Conservation (phyloP, 2,888 invertebrate species). For the Drosophila trichaetosa region DNA sequence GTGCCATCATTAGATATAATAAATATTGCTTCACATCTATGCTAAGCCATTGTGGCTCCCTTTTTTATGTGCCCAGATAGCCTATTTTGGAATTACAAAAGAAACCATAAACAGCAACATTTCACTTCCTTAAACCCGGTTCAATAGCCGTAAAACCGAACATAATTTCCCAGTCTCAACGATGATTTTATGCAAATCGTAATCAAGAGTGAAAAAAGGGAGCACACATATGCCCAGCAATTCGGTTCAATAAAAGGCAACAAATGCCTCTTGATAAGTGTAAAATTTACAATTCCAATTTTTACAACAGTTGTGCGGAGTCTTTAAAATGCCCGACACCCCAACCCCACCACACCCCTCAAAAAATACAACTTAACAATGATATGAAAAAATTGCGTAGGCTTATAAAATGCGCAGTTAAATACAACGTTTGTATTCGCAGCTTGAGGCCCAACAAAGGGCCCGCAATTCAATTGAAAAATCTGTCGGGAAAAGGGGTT, state of each 20-base stretch:
- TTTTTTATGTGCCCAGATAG: slow-evolving; percentile 10
- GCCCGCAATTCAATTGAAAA: slow-evolving; percentile 47
- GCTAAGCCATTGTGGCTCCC: slow-evolving; percentile 10
- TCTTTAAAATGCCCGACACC: slow-evolving; percentile 45
- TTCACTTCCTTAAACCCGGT: slow-evolving; percentile 57
- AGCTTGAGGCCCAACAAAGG: slow-evolving; percentile 40
- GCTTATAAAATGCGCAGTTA: slow-evolving; percentile 51
- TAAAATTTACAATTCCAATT: slow-evolving; percentile 76
- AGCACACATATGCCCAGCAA: slow-evolving; percentile 63
- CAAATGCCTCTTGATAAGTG: slow-evolving; percentile 75
- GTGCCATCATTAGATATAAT: slow-evolving; percentile 53
- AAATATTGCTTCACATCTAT: slow-evolving; percentile 57
- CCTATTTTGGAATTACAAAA: slow-evolving; percentile 50
- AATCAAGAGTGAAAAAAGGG: slow-evolving; percentile 63
- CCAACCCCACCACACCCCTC: neutral
- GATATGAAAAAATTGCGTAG: slow-evolving; percentile 50
- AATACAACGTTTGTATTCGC: slow-evolving; percentile 35
- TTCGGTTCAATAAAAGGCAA: slow-evolving; percentile 71
- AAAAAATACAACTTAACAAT: slow-evolving; percentile 54
- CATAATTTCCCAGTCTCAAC: slow-evolving; percentile 69
- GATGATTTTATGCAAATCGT: slow-evolving; percentile 76
- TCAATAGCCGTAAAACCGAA: slow-evolving; percentile 65
- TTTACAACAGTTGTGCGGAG: slow-evolving; percentile 71
- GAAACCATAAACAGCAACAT: slow-evolving; percentile 65
- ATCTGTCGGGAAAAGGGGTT: slow-evolving; percentile 19